phyloP scores from a whole-genome alignment of 2,113 vertebrate genomes.

The Hydrolagus affinis region DNA sequence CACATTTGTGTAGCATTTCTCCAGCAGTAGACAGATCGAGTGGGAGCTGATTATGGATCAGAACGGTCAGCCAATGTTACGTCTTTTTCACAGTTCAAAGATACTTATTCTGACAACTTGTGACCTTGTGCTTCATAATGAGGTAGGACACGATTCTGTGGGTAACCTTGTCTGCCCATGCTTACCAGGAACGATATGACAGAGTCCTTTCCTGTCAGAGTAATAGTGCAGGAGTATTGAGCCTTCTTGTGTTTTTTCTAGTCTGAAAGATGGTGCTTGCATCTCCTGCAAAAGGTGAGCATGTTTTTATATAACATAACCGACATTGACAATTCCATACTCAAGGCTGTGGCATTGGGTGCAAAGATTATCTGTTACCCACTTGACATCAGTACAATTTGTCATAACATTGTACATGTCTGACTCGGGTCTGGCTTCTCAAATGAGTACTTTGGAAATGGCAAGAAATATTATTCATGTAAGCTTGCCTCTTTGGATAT shows the following conservation, averaged over 20 bases:
- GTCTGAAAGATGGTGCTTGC: constrained; percentile 63
- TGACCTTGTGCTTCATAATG: background rate
- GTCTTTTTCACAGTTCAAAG: background rate
- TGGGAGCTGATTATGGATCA: background rate
- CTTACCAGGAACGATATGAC: constrained; percentile 60
- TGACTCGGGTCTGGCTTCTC: background rate
- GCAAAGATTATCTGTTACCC: too few relatives aligned
- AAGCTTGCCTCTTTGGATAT: background rate
- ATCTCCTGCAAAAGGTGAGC: constrained; percentile 49
- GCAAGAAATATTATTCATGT: background rate
- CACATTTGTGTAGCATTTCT: background rate
- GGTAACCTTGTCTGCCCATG: background rate
- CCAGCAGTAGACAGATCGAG: background rate
- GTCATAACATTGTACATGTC: too few relatives aligned
- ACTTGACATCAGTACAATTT: too few relatives aligned
- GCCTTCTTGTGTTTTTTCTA: constrained; percentile 60
- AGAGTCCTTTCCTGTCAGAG: constrained; percentile 61
- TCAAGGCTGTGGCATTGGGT: too few relatives aligned
- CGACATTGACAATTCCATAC: too few relatives aligned
- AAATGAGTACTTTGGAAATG: background rate
- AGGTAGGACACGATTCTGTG: background rate
- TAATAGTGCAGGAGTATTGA: constrained; percentile 61
- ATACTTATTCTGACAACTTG: background rate
- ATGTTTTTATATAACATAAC: too few relatives aligned
- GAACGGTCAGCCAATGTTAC: background rate